Evolutionary conservation across 2,113 vertebrate species (phyloP), one percentile per base, ranked within the genome.

Genomic region (Thalassoma bifasciatum): DNA sequence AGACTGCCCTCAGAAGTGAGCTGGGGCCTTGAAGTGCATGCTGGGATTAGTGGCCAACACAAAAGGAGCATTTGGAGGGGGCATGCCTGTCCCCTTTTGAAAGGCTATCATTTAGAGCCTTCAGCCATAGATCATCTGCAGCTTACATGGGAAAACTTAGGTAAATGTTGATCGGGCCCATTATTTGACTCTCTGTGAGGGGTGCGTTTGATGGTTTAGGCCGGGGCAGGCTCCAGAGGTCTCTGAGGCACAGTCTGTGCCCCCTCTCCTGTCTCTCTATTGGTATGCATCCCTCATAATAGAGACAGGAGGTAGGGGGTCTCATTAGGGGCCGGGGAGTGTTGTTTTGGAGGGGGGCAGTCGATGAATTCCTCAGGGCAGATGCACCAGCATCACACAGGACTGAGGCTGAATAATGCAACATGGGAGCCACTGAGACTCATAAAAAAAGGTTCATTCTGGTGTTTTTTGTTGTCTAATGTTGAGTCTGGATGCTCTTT

Each of bases 1-100:
- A 88, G 88, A 75, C 14, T 49, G 46, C 61, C 86, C 83, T 93
- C 67, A 89, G 90, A 86, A 80, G 89, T 70, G 62, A 79, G 79
- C 56, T 73, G n/a, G 67, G 82, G 84, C 83, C 89, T 93, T 94
- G 91, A 92, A 93, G 93, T 90, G 87, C 77, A 78, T 58, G 49
- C 66, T 58, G 4, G 21, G 87, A 93, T 94, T 94, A 93, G 81
- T 22, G 77, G 75, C 56, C 9, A 80, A 79, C 80, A 93, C 90
- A 94, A 93, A 92, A 81, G 92, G 69, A 92, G 83, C 53, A 64
- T 86, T 81, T 62, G 77, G 63, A 79, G 81, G 62, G 77, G 87
- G 78, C 42, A 24, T 56, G 44, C 12, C 24, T 86, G 86, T 82
- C 87, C 69, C 71, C 80, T 85, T 89, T 90, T 88, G 72, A 90